These are phyloP conservation scores for Leptoclinus maculatus DNA, from an alignment of 2,797 vertebrate species.

Conservation along the genomic window DNA sequence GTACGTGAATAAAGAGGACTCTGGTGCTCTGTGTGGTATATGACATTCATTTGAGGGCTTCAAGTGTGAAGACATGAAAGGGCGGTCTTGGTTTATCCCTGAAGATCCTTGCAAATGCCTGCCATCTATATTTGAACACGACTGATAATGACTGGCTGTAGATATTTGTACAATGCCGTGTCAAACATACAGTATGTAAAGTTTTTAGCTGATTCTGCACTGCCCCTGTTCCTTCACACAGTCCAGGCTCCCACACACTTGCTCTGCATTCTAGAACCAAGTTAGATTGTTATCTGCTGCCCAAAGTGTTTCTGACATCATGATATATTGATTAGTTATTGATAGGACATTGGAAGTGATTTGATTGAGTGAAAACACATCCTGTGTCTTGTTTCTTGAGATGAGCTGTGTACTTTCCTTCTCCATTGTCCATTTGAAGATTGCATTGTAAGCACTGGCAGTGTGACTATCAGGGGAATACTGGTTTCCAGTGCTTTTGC, in stretches of 20 bases:
- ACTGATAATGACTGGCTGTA: background rate
- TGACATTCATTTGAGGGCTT: conserved; percentile 12
- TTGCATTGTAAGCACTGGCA: conserved; percentile 64
- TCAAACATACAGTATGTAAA: conserved; percentile 8
- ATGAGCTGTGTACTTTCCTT: conserved; percentile 20
- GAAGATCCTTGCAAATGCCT: conserved; percentile 16
- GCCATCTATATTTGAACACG: conserved; percentile 12
- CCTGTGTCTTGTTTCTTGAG: conserved; percentile 30
- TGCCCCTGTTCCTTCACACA: background rate
- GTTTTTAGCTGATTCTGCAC: conserved; percentile 6
- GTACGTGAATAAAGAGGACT: conserved; percentile 10
- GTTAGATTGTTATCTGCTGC: background rate
- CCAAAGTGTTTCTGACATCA: conserved; percentile 2
- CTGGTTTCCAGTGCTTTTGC: conserved; percentile 76
- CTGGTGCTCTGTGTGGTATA: conserved; percentile 4
- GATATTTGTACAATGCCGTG: conserved; percentile 1
- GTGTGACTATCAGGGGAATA: conserved; percentile 76
- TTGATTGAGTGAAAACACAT: conserved; percentile 24
- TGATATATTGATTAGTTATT: conserved; percentile 13
- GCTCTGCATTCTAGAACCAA: background rate
- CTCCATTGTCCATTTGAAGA: conserved; percentile 60
- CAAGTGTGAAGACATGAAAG: conserved; percentile 28
- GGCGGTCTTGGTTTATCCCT: conserved; percentile 5
- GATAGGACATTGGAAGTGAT: background rate
- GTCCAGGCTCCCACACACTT: background rate